Evolutionary conservation across 1,140 invertebrate species (phyloP).

Genomic region (Aphaenogaster ashmeadi): DNA sequence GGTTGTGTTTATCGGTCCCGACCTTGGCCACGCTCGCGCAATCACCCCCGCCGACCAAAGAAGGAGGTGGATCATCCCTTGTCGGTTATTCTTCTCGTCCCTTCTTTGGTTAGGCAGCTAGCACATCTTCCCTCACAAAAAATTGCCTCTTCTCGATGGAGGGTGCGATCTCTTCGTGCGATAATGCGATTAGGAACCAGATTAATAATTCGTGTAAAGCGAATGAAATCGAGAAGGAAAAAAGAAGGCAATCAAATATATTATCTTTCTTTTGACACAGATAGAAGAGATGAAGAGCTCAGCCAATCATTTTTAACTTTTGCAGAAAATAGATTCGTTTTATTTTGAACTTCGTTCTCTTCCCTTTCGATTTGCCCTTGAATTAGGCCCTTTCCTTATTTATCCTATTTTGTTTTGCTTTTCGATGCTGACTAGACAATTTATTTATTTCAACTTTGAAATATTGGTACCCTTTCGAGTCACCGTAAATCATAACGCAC

Average conservation of each 20-base stretch:
- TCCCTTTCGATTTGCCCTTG: neutral
- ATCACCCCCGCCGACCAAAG: slow-evolving; percentile 68
- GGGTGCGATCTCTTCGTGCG: neutral
- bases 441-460: neutral
- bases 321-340: neutral
- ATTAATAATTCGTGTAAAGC: slow-evolving; percentile 42
- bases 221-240: neutral
- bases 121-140: slow-evolving; percentile 40
- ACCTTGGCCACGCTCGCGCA: slow-evolving; percentile 83
- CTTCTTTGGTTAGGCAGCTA: slow-evolving; percentile 1
- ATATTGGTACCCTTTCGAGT: neutral
- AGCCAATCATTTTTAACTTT: neutral
- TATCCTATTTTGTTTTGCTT: neutral
- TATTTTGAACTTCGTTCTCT: neutral
- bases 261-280: neutral
- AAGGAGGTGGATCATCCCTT: slow-evolving; percentile 31
- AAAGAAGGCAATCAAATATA: neutral
- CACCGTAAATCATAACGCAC: neutral
- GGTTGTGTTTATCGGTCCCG: slow-evolving; percentile 81
- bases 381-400: neutral
- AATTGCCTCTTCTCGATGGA: slow-evolving; percentile 25
- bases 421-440: no score
- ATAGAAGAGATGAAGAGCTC: neutral
- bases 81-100: slow-evolving; percentile 10
- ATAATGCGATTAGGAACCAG: slow-evolving; percentile 31